These are phyloP conservation scores for Drosophila biarmipes DNA, from an alignment of 1,140 invertebrate species.

Conservation along the genomic window DNA sequence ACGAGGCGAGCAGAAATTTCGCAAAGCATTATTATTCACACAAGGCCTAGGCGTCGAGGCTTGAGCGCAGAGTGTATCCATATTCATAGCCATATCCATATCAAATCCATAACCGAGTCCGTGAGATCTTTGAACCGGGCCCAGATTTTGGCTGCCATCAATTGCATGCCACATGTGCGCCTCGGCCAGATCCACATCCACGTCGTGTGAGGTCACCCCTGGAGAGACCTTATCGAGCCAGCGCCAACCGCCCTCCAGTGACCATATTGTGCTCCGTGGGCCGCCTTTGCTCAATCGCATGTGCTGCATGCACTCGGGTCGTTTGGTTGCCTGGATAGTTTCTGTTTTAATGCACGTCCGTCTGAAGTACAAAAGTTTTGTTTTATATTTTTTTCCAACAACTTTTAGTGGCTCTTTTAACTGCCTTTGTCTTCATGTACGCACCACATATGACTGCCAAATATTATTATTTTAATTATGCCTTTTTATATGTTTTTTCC, in stretches of 20 bases:
- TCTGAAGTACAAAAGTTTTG: conserved; percentile 35
- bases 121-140: conserved; percentile 33
- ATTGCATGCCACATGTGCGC: conserved; percentile 26
- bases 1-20: conserved; percentile 34
- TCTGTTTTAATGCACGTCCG: conserved; percentile 62
- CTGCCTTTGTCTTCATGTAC: conserved; percentile 35
- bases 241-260: conserved; percentile 9
- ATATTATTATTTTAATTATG: conserved; percentile 72
- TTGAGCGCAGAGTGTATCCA: conserved; percentile 15
- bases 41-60: conserved; percentile 49
- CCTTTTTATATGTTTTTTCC: conserved; percentile 46
- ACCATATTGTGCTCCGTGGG: background rate
- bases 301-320: conserved; percentile 39
- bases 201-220: conserved; percentile 65
- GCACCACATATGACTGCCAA: conserved; percentile 48
- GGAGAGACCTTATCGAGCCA: conserved; percentile 58
- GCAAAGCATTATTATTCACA: conserved; percentile 38
- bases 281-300: conserved; percentile 31
- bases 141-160: conserved; percentile 9
- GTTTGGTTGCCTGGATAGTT: too few relatives aligned
- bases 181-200: conserved; percentile 5
- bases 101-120: conserved; percentile 27
- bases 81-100: conserved; percentile 15
- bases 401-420: conserved; percentile 28
- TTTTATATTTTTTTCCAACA: background rate